Conservation (phyloP, 2,113 vertebrate genomes). For the Malurus alboscapulatus region DNA sequence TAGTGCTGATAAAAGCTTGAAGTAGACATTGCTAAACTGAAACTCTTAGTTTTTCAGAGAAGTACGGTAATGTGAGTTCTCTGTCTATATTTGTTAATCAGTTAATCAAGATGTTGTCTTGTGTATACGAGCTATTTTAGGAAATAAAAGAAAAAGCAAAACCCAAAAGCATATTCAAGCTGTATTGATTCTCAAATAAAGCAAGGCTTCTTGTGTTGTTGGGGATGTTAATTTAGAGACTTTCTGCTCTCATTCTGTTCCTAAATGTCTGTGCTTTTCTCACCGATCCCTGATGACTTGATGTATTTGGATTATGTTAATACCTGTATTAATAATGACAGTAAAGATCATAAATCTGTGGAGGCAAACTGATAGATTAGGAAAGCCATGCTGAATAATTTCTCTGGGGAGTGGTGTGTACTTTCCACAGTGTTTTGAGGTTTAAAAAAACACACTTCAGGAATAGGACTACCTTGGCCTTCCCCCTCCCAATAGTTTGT, state of each 20-base stretch:
- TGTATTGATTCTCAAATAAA: background rate
- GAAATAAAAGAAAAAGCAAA: slow-evolving; percentile 16
- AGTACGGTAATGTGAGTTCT: background rate
- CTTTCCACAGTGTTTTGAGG: background rate
- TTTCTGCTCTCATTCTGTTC: slow-evolving; percentile 1
- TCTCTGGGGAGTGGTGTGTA: background rate
- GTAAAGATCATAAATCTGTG: background rate
- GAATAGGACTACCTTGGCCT: background rate
- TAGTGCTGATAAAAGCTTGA: slow-evolving; percentile 70
- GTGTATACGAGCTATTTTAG: background rate
- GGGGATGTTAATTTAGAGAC: background rate
- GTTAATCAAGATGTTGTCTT: slow-evolving; percentile 24
- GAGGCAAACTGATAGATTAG: background rate
- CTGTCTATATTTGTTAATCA: slow-evolving; percentile 31
- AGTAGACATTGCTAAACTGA: slow-evolving; percentile 30
- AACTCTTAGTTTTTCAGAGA: slow-evolving; percentile 46
- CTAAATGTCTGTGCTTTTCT: background rate
- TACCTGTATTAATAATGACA: background rate
- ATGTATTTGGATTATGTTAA: slow-evolving; percentile 14
- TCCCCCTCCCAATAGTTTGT: background rate
- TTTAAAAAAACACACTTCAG: background rate
- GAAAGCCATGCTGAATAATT: background rate
- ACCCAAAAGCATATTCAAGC: background rate
- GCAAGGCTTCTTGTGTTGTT: background rate
- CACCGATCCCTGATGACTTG: background rate